A percentile compares a stretch with the other conserved stretches of the same genome.
Evolutionary conservation across 1,140 invertebrate genomes (phyloP).

Genomic region (Samia ricini): DNA sequence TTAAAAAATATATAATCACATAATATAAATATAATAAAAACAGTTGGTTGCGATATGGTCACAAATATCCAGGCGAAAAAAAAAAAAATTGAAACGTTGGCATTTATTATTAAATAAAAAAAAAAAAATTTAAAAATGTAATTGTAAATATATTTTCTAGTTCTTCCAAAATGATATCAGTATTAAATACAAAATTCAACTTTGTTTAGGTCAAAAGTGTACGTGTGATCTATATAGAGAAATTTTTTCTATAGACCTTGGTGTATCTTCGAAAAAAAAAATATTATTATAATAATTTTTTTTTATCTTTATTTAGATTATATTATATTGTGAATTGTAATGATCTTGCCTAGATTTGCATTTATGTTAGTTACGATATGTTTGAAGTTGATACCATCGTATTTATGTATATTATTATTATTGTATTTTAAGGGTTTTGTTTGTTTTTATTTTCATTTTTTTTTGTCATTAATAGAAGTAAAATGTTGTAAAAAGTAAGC

Average conservation of each 20-base stretch:
- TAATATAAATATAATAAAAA: conserved; percentile 52
- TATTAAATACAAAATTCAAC: conserved; percentile 77
- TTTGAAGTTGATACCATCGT: conserved; percentile 76
- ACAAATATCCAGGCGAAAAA: conserved; percentile 66
- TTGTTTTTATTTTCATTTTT: conserved; percentile 75
- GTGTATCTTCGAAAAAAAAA: conserved; percentile 65
- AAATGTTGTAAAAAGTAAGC: conserved; percentile 78
- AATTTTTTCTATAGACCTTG: conserved; percentile 62
- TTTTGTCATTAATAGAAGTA: conserved; percentile 76
- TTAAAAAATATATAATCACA: conserved; percentile 4
- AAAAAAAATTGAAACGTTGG: conserved; percentile 67
- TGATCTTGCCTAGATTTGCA: conserved; percentile 75
- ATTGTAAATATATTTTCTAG: conserved; percentile 76
- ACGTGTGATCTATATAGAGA: conserved; percentile 72
- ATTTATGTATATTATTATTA: conserved; percentile 77
- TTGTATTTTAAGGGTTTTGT: conserved; percentile 76
- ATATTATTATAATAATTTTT: conserved; percentile 47
- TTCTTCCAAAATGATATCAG: conserved; percentile 77
- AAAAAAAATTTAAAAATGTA: conserved; percentile 49
- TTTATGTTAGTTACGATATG: conserved; percentile 73
- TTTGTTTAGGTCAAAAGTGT: conserved; percentile 76
- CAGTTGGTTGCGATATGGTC: conserved; percentile 74
- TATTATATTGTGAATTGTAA: conserved; percentile 64
- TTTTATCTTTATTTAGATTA: conserved; percentile 53
- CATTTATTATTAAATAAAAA: conserved; percentile 40